Evolutionary conservation across 2,888 invertebrate genomes (phyloP), one percentile per base, ranked within the genome.

Genomic region (Drosophila neotestacea): DNA sequence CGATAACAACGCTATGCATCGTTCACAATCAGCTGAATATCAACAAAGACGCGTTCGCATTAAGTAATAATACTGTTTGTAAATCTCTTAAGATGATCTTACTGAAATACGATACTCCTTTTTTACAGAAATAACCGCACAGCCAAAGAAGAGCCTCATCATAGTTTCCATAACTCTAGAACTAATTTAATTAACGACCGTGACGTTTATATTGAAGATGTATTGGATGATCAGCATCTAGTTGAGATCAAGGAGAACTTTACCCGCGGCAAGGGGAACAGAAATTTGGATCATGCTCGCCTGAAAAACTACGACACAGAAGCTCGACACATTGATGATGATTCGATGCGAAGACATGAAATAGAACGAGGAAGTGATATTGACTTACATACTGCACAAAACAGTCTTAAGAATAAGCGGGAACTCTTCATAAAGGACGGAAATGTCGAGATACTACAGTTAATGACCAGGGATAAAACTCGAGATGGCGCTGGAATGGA

Each of bases 341-440:
- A 96, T 86, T 96, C 96, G 0, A 94, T 96, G 83, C 93, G 95
- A 73, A 93, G 96, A 63, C 96, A 96, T 87, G 96, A 97, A 93
- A 94, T 95, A 66, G 96, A 96, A 78, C 93, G 96, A 44, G 96
- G 95, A 6, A 96, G 96, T 16, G 96, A 96, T 75, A 93, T 94
- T 46, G 93, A 92, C 67, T 94, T 94, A 76, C 91, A 90, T 10
- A 87, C 86, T 0, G 89, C 79, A 0, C 81, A 90, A 0, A 90
- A 89, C 34, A 91, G 91, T 62, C 76, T 92, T 4, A 90, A 89
- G 71, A 92, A 93, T 52, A 93, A 94, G 55, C 93, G 96, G 68
- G 95, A 96, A 85, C 95, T 95, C 85, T 97, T 96, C 87, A 96
- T 96, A 44, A 95, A 96, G 88, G 96, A 97, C 87, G 97, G 97